These are phyloP conservation scores for Chloroclystis v-ata DNA, from an alignment of 2,888 invertebrate species.

Conservation along the genomic window DNA sequence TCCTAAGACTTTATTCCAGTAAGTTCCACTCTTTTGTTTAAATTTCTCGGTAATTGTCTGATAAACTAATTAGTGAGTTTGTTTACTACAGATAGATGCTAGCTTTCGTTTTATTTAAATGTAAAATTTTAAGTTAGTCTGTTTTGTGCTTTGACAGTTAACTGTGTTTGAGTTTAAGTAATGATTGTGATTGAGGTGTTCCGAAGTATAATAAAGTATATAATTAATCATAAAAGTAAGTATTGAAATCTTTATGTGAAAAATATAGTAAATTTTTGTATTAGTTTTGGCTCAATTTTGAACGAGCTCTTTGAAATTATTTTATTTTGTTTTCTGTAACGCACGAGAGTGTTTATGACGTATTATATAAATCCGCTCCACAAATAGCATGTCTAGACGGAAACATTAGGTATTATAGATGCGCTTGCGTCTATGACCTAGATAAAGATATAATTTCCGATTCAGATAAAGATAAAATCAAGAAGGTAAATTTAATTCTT, in stretches of 20 bases:
- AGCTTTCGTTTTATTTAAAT: constrained; percentile 4
- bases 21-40: no score
- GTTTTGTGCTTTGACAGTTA: constrained; percentile 16
- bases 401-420: constrained; percentile 7
- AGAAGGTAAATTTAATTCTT: no score
- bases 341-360: constrained; percentile 9
- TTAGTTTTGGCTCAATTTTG: constrained; percentile 21
- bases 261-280: constrained; percentile 8
- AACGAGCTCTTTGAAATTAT: constrained; percentile 10
- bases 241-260: background rate
- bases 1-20: no score
- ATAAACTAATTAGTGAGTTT: constrained; percentile 13
- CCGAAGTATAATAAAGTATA: constrained; percentile 27
- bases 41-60: constrained; percentile 6
- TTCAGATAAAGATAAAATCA: background rate
- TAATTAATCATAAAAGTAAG: constrained; percentile 15
- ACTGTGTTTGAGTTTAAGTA: background rate
- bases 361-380: constrained; percentile 14
- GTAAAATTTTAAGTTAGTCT: constrained; percentile 13
- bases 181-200: constrained; percentile 38
- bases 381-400: constrained; percentile 35
- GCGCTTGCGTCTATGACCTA: constrained; percentile 5
- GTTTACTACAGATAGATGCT: constrained; percentile 12
- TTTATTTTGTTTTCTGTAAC: constrained; percentile 12
- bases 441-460: background rate